phyloP scores from a whole-genome alignment of 2,113 vertebrate species.

The Pao palembangensis region DNA sequence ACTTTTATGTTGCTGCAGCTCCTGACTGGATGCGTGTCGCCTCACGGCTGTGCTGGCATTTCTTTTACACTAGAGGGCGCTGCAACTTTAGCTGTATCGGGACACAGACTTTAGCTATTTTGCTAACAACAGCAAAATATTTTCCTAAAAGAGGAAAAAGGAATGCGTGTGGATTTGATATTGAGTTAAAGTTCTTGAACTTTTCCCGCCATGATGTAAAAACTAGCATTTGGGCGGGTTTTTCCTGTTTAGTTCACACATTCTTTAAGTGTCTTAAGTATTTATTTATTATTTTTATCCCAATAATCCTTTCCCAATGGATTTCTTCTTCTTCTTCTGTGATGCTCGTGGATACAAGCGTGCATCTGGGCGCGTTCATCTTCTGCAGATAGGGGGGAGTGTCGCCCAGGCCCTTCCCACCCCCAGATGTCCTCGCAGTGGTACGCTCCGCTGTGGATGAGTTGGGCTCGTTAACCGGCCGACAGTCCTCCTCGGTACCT shows the following conservation, averaged over 20 bases:
- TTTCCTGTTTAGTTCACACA: too few species aligned
- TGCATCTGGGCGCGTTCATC: conserved; percentile 56
- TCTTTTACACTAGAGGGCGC: conserved; percentile 40
- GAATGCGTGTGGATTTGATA: background rate
- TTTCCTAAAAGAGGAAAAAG: background rate
- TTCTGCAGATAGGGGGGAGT: conserved; percentile 8
- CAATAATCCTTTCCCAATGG: too few species aligned
- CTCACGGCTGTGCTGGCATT: background rate
- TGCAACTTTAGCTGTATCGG: conserved; percentile 6
- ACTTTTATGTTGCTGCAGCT: too few species aligned
- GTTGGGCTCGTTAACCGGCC: conserved; percentile 53
- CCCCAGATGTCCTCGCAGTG: conserved; percentile 34
- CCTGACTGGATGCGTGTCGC: too few species aligned
- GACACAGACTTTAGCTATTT: background rate
- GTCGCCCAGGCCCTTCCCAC: conserved; percentile 5
- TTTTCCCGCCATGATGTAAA: background rate
- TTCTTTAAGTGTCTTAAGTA: too few species aligned
- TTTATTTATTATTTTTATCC: too few species aligned
- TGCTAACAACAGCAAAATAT: too few species aligned
- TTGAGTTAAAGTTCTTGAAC: background rate
- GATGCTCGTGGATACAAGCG: background rate
- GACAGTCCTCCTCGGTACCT: conserved; percentile 66
- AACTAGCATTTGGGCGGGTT: background rate
- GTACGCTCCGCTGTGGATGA: conserved; percentile 63
- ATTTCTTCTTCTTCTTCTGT: too few species aligned